Percentiles rank a stretch among this genome's conserved stretches.
Conservation (phyloP, 2,888 invertebrate genomes). For the Icerya purchasi region DNA sequence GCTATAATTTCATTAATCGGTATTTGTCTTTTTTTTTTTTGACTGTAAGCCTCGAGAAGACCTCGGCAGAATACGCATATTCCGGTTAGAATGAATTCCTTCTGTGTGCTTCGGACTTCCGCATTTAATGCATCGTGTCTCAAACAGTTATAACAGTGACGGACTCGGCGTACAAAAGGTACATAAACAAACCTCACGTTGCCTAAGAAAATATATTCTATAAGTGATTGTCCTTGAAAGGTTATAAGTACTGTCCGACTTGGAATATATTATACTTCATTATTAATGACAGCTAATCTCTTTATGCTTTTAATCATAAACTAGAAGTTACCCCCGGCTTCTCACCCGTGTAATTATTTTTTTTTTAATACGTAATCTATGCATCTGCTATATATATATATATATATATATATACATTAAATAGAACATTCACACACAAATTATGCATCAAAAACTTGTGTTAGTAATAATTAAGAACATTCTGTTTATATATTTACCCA, state of each 20-base stretch:
- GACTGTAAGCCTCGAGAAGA: no score
- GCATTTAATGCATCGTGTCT: not conserved
- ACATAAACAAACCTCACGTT: not conserved
- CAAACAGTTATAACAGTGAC: not conserved
- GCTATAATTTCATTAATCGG: no score
- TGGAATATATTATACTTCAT: not conserved
- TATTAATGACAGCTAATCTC: not conserved
- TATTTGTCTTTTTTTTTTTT: no score
- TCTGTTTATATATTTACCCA: no score
- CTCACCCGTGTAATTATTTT: no score
- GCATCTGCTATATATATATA: no score
- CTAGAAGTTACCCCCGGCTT: no score
- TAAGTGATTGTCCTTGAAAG: not conserved
- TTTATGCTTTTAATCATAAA: not conserved
- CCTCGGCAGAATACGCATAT: not conserved
- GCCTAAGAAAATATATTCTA: not conserved
- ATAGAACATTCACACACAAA: no score
- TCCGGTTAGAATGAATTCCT: not conserved
- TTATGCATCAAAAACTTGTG: no score
- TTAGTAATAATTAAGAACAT: no score
- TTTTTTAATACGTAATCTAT: no score
- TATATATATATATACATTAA: no score
- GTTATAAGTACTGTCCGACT: not conserved
- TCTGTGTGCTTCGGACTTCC: not conserved
- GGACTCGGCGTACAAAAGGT: not conserved